These are phyloP conservation scores for Brassicogethes aeneus DNA, from an alignment of 2,888 invertebrate genomes.

Conservation along the genomic window DNA sequence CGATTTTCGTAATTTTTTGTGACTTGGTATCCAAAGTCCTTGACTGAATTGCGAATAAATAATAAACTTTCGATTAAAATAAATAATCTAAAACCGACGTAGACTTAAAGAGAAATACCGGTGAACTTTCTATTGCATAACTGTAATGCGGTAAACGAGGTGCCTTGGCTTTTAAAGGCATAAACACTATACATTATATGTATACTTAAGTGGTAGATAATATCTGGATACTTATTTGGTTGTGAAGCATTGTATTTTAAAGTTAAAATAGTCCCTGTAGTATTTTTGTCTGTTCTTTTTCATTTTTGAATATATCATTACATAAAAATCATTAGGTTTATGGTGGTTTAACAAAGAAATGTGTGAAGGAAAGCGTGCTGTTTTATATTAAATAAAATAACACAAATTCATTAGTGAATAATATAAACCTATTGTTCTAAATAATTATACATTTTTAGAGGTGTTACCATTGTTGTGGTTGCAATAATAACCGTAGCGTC, in stretches of 20 bases:
- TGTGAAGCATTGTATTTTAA: background rate
- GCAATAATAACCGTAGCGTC: slow-evolving; percentile 54
- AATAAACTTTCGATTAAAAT: background rate
- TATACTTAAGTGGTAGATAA: background rate
- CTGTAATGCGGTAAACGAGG: background rate
- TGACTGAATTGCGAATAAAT: slow-evolving; percentile 2
- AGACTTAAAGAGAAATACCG: background rate
- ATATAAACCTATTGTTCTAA: too few relatives aligned
- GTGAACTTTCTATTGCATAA: background rate
- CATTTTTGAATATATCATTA: too few relatives aligned
- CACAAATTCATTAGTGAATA: too few relatives aligned
- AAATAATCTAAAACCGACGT: background rate
- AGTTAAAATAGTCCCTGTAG: background rate
- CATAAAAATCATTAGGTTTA: too few relatives aligned
- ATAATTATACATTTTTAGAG: slow-evolving; percentile 29
- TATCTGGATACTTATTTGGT: background rate
- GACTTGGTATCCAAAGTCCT: too few relatives aligned
- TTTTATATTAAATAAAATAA: too few relatives aligned
- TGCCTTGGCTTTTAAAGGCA: background rate
- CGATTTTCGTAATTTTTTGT: too few relatives aligned
- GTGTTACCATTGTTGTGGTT: slow-evolving; percentile 42
- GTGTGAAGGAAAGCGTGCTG: too few relatives aligned
- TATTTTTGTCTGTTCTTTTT: slow-evolving; percentile 3
- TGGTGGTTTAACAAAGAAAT: too few relatives aligned
- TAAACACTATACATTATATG: too few relatives aligned